Conservation (phyloP, 2,888 invertebrate genomes). For the Machimus rusticus region DNA sequence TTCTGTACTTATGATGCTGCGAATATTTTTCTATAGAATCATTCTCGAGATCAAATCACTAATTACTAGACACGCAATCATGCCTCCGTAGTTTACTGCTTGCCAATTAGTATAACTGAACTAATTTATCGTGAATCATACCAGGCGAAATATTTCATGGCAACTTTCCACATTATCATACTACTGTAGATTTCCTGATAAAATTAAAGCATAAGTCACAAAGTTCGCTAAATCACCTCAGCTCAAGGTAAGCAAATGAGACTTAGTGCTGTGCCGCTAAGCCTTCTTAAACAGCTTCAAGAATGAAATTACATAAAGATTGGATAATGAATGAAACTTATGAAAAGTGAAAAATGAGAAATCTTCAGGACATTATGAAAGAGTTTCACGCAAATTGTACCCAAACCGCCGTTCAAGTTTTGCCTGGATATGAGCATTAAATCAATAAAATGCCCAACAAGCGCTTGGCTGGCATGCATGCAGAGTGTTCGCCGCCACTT, state of each 20-base stretch:
- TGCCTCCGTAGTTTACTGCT: neutral
- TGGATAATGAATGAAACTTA: neutral
- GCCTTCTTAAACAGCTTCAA: neutral
- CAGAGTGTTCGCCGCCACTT: neutral
- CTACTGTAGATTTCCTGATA: neutral
- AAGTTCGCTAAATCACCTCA: neutral
- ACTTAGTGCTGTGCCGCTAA: neutral
- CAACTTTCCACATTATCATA: neutral
- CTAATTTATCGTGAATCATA: neutral
- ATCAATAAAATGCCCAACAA: neutral
- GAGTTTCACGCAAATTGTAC: neutral
- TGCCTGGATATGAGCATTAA: neutral
- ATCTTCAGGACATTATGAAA: neutral
- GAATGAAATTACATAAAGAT: neutral
- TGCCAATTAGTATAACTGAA: neutral
- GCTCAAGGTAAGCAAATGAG: neutral
- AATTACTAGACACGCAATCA: neutral
- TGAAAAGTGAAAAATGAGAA: neutral
- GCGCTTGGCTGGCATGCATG: neutral
- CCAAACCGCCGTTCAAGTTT: neutral
- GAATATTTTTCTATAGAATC: no score
- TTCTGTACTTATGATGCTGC: neutral
- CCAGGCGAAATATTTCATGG: neutral
- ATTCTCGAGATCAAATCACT: neutral
- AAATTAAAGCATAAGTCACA: neutral